Evolutionary conservation across 2,113 vertebrate genomes (phyloP).

Genomic region (Halcyon malimbica): DNA sequence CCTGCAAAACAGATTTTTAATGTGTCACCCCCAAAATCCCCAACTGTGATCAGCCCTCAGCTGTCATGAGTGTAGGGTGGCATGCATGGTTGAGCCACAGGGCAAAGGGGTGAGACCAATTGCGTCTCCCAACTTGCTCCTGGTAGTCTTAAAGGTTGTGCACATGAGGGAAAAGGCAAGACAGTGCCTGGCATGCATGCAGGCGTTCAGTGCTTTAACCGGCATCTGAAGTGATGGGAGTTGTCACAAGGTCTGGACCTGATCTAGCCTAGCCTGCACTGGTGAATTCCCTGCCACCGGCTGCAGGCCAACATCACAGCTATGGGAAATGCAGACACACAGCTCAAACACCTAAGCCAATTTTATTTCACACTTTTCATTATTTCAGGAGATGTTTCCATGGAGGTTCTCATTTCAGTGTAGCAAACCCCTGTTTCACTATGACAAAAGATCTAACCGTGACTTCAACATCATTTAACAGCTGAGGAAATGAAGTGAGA

Average conservation of each 20-base stretch:
- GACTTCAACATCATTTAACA: slow-evolving; percentile 14
- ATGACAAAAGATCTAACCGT: not conserved
- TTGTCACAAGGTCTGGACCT: not conserved
- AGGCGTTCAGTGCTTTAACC: not conserved
- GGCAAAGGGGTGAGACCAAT: not conserved
- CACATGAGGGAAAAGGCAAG: not conserved
- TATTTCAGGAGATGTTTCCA: not conserved
- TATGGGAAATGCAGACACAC: not conserved
- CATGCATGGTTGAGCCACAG: not conserved
- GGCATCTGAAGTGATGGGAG: not conserved
- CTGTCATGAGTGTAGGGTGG: not conserved
- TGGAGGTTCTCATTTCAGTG: not conserved
- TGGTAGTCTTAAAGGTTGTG: not conserved
- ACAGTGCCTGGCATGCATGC: not conserved
- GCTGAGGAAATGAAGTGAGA: slow-evolving; percentile 5
- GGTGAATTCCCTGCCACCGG: rapidly evolving
- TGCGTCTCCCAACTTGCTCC: not conserved
- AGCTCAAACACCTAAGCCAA: not conserved
- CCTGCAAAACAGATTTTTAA: not conserved
- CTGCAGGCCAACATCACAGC: not conserved
- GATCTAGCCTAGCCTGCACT: not conserved
- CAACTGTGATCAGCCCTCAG: not conserved
- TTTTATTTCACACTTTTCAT: not conserved
- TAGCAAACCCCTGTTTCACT: not conserved
- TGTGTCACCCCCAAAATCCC: not conserved